Percentiles rank a stretch among this genome's conserved stretches.
Conservation (phyloP, 2,888 invertebrate species). For the Acronicta leporina region DNA sequence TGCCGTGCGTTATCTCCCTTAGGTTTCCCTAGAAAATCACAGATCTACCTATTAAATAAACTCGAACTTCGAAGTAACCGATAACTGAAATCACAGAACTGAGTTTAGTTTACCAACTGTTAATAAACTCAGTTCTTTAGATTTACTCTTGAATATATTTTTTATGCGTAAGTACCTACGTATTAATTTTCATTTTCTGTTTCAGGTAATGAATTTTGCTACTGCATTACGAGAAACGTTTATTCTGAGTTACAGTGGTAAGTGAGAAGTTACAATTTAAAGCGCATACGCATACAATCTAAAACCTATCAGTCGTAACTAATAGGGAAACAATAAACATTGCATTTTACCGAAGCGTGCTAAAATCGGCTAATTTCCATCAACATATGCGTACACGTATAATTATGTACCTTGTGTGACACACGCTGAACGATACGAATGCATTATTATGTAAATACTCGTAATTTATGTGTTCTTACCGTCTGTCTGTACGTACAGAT, state of each 20-base stretch:
- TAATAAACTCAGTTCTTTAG: no score
- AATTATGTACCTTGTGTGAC: conserved; percentile 27
- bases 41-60: conserved; percentile 12
- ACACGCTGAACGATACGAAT: conserved; percentile 20
- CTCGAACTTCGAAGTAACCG: conserved; percentile 4
- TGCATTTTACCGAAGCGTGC: conserved; percentile 9
- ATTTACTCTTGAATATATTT: no score
- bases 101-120: neutral
- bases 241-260: neutral
- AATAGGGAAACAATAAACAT: neutral
- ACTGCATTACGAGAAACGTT: neutral
- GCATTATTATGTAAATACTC: conserved; percentile 46
- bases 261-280: neutral
- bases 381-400: conserved; percentile 8
- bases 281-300: no score
- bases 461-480: conserved; percentile 38
- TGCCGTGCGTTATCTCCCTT: conserved; percentile 5
- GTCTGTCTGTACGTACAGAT: conserved; percentile 26
- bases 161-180: no score
- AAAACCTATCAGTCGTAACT: neutral
- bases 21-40: neutral
- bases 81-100: no score
- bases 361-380: conserved; percentile 6
- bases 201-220: conserved; percentile 36
- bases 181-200: conserved; percentile 14